These are phyloP conservation scores for Phanerotoma sp. DNA, from an alignment of 2,888 invertebrate genomes.

Conservation along the genomic window DNA sequence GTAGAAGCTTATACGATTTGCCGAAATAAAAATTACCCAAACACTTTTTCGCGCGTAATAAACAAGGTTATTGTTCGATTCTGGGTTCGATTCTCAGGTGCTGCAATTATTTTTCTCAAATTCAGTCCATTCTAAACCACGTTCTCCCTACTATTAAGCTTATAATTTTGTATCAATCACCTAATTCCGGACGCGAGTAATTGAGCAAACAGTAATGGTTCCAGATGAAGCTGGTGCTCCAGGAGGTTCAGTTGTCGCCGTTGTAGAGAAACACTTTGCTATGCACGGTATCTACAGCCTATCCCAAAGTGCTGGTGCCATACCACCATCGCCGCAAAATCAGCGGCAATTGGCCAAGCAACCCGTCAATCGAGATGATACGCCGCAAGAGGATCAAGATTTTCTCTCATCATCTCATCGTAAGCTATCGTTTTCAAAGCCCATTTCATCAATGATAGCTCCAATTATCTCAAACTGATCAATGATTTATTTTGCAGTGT, in stretches of 20 bases:
- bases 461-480: background rate
- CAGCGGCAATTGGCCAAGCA: no score
- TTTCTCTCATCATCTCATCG: conserved; percentile 65
- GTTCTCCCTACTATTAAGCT: no score
- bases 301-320: conserved; percentile 46
- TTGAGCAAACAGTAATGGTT: conserved; percentile 44
- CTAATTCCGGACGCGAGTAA: background rate
- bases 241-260: conserved; percentile 45
- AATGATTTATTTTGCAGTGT: conserved; percentile 59
- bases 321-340: conserved; percentile 53
- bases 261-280: conserved; percentile 53
- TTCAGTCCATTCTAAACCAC: no score
- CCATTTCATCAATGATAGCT: no score
- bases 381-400: conserved; percentile 63
- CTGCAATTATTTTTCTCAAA: no score
- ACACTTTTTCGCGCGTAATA: no score
- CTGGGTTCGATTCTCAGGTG: no score
- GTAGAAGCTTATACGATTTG: no score
- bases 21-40: no score
- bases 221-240: conserved; percentile 52
- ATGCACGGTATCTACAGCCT: conserved; percentile 54
- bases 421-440: conserved; percentile 52
- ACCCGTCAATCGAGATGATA: conserved; percentile 54
- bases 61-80: no score
- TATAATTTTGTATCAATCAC: no score